phyloP scores from a whole-genome alignment of 2,113 vertebrate species.

The Podarcis cretensis region DNA sequence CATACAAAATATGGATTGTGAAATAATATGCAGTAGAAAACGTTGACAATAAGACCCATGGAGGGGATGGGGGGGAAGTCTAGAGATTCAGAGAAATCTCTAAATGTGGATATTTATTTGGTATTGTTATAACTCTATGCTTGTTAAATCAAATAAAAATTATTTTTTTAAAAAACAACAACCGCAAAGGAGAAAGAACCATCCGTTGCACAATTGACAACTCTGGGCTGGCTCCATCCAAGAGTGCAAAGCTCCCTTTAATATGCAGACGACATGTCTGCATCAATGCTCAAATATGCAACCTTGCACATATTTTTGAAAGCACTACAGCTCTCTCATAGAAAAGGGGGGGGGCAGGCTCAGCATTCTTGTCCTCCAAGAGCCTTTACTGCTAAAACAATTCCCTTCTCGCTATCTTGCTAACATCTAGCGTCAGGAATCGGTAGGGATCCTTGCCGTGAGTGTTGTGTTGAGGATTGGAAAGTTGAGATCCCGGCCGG shows the following conservation, averaged over 20 bases:
- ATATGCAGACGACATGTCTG: neutral
- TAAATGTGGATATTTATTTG: no score
- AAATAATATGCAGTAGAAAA: no score
- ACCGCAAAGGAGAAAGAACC: neutral
- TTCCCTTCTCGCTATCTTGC: neutral
- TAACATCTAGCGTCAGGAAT: neutral
- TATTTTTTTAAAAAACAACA: no score
- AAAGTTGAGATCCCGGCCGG: neutral
- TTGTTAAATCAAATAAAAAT: no score
- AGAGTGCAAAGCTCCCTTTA: neutral
- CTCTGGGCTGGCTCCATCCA: neutral
- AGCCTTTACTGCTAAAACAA: neutral
- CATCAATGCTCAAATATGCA: constrained; percentile 3
- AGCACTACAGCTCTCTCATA: neutral
- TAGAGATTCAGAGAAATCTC: no score
- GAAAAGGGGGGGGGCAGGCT: neutral
- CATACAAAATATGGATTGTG: no score
- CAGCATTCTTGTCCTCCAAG: neutral
- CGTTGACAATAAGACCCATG: no score
- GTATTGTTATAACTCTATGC: no score
- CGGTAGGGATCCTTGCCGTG: neutral
- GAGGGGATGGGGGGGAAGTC: no score
- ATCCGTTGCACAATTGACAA: neutral
- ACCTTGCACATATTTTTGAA: constrained; percentile 16
- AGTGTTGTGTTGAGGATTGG: neutral